phyloP scores from a whole-genome alignment of 2,113 vertebrate genomes.

The Pan troglodytes region NHGRI_mPanTro3-v2.1_pri NC_086015.1:118432001-118432500 shows the following conservation, averaged over 20 bases:
- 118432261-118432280: neutral
- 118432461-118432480: neutral
- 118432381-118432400: neutral
- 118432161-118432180: neutral
- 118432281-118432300: neutral
- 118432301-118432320: neutral
- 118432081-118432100: neutral
- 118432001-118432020: constrained; percentile 19
- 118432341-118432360: constrained; percentile 3
- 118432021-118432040: neutral
- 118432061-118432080: neutral
- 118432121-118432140: neutral
- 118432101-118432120: neutral
- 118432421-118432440: too few relatives aligned
- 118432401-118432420: neutral
- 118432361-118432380: neutral
- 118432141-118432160: constrained; percentile 3
- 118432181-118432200: neutral
- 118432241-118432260: neutral
- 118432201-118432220: neutral
- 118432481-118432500: neutral
- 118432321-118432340: neutral
- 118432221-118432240: constrained; percentile 12
- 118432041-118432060: neutral
- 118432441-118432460: too few relatives aligned